Evolutionary conservation across 2,797 vertebrate genomes (phyloP), one percentile per base, ranked within the genome.

Genomic region (Crotalus adamanteus): DNA sequence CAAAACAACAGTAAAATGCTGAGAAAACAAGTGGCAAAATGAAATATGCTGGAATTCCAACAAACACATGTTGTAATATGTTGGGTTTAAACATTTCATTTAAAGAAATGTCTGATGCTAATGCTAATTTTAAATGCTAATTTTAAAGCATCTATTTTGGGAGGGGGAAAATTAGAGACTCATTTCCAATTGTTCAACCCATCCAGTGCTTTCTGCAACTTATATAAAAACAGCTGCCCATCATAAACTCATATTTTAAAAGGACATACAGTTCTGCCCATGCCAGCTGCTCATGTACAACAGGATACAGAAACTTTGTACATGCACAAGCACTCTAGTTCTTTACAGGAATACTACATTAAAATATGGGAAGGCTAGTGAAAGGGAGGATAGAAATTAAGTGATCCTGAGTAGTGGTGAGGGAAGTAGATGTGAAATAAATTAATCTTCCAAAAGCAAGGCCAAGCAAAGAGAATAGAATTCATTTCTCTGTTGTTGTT

Each of bases 141-240:
- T 56, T 31, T n/a, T 90, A 53, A 6, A 5, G 25, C 14, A 61
- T 26, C 63, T 60, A 0, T 63, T 28, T 93, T 14, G 94, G 51
- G 90, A 87, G 26, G 22, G n/a, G 55, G 20, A 2, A 59, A 3
- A 60, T 42, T 13, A 42, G 3, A 13, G 20, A 60, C 55, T 3
- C 59, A 28, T 28, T 94, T 55, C 47, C 26, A 12, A 87, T 3
- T 73, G 83, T 69, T 61, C 47, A 47, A 88, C 6, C 20, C 28
- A 91, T 91, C 85, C 3, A 51, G 73, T 53, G 9, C 22, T 90
- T 78, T 11, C 88, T 92, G 47, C 57, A 93, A n/a, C 2, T 57
- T 90, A 92, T 92, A 94, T 69, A 16, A 61, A 90, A 93, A 28
- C 88, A 55, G 73, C 20, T 53, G 26, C 22, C 28, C 9, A 37